Percentiles rank a stretch among this genome's conserved stretches.
Evolutionary conservation across 2,888 invertebrate species (phyloP).

Genomic region (Deilephila elpenor): DNA sequence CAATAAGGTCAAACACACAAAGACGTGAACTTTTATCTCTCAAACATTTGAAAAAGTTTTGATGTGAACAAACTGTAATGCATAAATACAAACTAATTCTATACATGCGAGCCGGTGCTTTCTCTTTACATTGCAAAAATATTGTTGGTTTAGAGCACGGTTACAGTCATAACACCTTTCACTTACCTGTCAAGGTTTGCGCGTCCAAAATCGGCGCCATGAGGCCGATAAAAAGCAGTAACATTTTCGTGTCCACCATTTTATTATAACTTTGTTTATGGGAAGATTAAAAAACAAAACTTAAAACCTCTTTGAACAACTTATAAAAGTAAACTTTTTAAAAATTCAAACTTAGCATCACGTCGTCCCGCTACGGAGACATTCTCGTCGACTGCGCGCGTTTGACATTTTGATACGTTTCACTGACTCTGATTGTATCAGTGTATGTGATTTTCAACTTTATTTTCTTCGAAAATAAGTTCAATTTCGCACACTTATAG

Average conservation of each 20-base stretch:
- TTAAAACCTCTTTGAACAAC: constrained; percentile 15
- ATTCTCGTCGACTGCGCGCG: constrained; percentile 52
- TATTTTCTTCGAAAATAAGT: rapidly evolving
- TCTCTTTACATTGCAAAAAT: constrained; percentile 40
- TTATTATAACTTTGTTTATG: constrained; percentile 40
- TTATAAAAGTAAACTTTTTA: constrained; percentile 28
- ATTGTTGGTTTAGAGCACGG: constrained; percentile 36
- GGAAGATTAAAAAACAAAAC: neutral
- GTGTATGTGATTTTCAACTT: constrained; percentile 36
- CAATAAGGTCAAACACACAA: constrained; percentile 2
- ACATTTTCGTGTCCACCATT: constrained; percentile 58
- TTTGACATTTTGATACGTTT: constrained; percentile 45
- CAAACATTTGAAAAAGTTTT: neutral
- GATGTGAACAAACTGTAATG: constrained; percentile 16
- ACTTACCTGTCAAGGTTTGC: constrained; percentile 78
- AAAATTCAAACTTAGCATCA: constrained; percentile 37
- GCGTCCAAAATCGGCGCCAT: constrained; percentile 64
- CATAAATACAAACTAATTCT: constrained; percentile 1
- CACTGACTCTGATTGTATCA: constrained; percentile 33
- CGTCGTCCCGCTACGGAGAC: constrained; percentile 43
- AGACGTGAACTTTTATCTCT: constrained; percentile 1
- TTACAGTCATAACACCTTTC: constrained; percentile 63
- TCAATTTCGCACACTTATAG: constrained; percentile 31
- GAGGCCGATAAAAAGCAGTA: constrained; percentile 56
- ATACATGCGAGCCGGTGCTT: constrained; percentile 34